These are phyloP conservation scores for Paracyprichromis sp. DNA, from an alignment of 2,113 vertebrate species.

Conservation along the genomic window DNA sequence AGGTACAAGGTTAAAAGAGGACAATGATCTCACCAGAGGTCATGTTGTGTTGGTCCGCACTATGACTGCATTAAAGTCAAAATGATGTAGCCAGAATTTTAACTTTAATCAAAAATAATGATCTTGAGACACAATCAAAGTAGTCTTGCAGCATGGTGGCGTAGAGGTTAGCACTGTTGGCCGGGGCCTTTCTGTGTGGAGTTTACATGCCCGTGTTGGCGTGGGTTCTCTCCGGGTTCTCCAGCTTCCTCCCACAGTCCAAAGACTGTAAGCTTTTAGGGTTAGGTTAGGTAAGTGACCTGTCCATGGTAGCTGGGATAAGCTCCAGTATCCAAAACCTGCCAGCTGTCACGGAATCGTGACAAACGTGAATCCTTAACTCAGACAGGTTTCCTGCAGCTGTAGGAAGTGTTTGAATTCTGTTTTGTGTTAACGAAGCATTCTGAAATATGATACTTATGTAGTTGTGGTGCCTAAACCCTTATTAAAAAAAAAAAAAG, in stretches of 20 bases:
- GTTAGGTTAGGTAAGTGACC: not conserved
- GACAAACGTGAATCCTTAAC: not conserved
- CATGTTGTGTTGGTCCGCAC: not conserved
- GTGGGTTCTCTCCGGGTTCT: fast-evolving
- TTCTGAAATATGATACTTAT: not conserved
- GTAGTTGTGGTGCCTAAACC: not conserved
- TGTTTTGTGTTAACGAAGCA: not conserved
- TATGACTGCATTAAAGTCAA: not conserved
- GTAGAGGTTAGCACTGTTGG: not conserved
- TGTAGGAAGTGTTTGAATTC: not conserved
- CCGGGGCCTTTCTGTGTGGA: not conserved
- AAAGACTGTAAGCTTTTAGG: not conserved
- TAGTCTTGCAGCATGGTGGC: not conserved
- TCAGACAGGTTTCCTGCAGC: not conserved
- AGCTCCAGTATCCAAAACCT: not conserved
- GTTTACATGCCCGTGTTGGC: not conserved
- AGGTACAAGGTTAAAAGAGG: not conserved
- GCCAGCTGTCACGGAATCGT: not conserved
- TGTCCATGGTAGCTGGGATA: not conserved
- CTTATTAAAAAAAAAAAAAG: not conserved
- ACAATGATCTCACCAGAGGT: not conserved
- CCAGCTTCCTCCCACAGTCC: not conserved
- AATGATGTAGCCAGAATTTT: not conserved
- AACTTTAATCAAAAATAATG: not conserved
- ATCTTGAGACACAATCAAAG: not conserved